Conservation (phyloP, 1,140 invertebrate species). For the Micrasema longulum region DNA sequence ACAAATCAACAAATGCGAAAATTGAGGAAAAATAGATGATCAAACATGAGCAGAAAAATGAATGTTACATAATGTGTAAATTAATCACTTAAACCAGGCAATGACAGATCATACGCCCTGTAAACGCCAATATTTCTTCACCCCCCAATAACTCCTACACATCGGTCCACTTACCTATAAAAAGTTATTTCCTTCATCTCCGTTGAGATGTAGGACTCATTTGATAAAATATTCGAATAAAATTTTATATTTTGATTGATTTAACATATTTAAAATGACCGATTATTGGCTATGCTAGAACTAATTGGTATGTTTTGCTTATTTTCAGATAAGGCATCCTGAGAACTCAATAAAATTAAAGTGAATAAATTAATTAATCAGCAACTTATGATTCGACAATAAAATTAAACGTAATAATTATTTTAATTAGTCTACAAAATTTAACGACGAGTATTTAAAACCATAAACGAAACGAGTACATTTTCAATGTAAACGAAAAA, state of each 20-base stretch:
- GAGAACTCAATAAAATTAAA: not conserved
- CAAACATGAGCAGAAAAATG: too few relatives aligned
- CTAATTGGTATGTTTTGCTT: not conserved
- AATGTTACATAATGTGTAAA: too few relatives aligned
- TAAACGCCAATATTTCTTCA: too few relatives aligned
- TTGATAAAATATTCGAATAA: not conserved
- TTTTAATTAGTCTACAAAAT: not conserved
- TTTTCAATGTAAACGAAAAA: conserved; percentile 14
- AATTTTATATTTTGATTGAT: not conserved
- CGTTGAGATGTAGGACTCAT: not conserved
- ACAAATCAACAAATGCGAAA: too few relatives aligned
- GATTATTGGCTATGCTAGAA: not conserved
- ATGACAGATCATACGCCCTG: too few relatives aligned
- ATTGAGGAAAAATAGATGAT: too few relatives aligned
- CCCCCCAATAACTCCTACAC: too few relatives aligned
- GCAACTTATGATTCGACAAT: conserved; percentile 34
- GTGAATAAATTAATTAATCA: not conserved
- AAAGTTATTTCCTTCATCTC: too few relatives aligned
- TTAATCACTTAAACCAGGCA: too few relatives aligned
- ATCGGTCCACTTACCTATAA: too few relatives aligned
- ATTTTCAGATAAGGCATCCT: not conserved
- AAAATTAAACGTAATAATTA: conserved; percentile 11
- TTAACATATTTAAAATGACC: not conserved
- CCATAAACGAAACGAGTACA: conserved; percentile 25
- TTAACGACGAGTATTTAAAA: not conserved